Evolutionary conservation across 30 jellyfish, hydroid and myxozoan genomes (phyloP).

Genomic region (Pelagia noctiluca): DNA sequence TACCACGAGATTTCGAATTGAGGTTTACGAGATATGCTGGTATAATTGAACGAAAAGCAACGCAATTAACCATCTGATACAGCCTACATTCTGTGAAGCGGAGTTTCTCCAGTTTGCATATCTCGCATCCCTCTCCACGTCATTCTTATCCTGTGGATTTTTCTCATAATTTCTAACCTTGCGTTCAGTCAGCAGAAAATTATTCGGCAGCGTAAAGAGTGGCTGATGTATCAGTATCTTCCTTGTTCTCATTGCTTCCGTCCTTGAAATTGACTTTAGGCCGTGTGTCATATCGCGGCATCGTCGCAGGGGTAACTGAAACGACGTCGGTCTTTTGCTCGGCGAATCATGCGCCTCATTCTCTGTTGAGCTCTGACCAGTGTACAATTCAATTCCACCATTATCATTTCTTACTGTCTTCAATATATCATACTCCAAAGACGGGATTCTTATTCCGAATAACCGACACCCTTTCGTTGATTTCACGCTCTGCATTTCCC

Average conservation of each 20-base stretch:
- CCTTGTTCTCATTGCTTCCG: constrained; percentile 52
- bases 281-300: constrained; percentile 70
- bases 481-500: constrained; percentile 82
- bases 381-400: constrained; percentile 58
- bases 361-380: constrained; percentile 80
- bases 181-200: too few relatives aligned
- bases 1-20: too few relatives aligned
- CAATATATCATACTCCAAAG: constrained; percentile 71
- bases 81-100: too few relatives aligned
- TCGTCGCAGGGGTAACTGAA: constrained; percentile 69
- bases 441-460: constrained; percentile 78
- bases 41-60: too few relatives aligned
- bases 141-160: too few relatives aligned
- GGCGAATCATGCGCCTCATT: constrained; percentile 35
- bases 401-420: constrained; percentile 38
- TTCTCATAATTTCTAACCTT: too few relatives aligned
- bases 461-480: constrained; percentile 78
- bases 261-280: constrained; percentile 17
- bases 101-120: too few relatives aligned
- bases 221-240: constrained; percentile 35
- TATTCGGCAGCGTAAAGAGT: constrained; percentile 54
- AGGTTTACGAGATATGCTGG: too few relatives aligned
- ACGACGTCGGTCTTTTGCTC: constrained; percentile 72
- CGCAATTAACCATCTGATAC: too few relatives aligned
- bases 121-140: too few relatives aligned